Conservation (phyloP, 2,888 invertebrate genomes). For the Lingula anatina region DNA sequence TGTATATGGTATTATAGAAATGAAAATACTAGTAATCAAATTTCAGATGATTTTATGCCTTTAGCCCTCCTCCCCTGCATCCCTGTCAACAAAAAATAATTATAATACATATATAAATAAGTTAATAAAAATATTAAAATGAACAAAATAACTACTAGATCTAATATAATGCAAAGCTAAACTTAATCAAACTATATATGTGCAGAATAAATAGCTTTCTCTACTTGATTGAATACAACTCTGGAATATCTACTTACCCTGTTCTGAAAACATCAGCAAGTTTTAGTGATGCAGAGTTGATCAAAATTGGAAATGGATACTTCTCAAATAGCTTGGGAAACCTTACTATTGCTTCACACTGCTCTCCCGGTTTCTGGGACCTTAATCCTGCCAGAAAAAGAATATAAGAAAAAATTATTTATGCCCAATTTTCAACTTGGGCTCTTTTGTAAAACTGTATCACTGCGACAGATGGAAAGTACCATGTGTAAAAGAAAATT, state of each 20-base stretch:
- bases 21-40: not conserved
- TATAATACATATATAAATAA: no score
- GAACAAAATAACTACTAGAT: no score
- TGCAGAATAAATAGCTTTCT: no score
- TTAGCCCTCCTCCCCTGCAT: not conserved
- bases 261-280: constrained; percentile 89
- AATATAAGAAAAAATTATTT: no score
- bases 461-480: no score
- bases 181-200: no score
- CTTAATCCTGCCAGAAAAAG: constrained; percentile 65
- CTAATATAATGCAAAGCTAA: no score
- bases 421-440: no score
- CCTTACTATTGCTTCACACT: constrained; percentile 93
- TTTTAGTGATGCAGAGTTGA: constrained; percentile 92
- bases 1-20: constrained; percentile 1
- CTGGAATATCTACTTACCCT: constrained; percentile 55
- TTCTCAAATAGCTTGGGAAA: constrained; percentile 93
- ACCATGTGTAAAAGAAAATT: no score
- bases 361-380: constrained; percentile 87
- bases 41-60: not conserved
- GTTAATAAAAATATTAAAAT: no score
- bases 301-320: constrained; percentile 95
- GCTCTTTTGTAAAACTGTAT: no score
- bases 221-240: no score
- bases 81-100: not conserved